Conservation (phyloP, 2,113 vertebrate genomes). For the Sylvicapra grimmia region DNA sequence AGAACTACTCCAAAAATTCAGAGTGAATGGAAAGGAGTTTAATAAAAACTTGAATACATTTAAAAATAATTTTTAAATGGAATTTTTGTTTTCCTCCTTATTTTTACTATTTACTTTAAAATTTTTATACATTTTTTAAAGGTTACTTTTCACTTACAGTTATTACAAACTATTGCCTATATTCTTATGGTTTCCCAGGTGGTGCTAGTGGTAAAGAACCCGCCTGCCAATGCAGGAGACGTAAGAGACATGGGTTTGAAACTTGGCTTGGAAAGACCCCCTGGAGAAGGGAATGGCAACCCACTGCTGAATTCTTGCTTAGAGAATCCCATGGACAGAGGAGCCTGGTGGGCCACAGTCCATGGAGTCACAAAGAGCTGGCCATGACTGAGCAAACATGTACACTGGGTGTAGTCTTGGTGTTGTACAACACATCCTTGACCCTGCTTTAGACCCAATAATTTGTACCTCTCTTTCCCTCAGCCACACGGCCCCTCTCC, state of each 20-base stretch:
- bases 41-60: background rate
- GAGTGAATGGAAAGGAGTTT: background rate
- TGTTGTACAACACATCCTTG: background rate
- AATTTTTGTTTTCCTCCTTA: background rate
- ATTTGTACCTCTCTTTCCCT: background rate
- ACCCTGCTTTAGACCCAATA: background rate
- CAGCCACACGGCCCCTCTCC: background rate
- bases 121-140: background rate
- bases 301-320: background rate
- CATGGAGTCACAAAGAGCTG: background rate
- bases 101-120: background rate
- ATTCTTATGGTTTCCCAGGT: background rate
- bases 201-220: background rate
- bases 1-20: background rate
- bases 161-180: background rate
- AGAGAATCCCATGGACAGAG: background rate
- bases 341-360: background rate
- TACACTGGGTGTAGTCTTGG: background rate
- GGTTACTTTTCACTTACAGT: background rate
- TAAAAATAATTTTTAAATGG: background rate
- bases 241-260: background rate
- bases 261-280: background rate
- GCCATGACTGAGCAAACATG: background rate
- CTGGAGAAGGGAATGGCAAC: background rate
- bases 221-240: accelerated